Evolutionary conservation across 2,888 invertebrate species (phyloP), one percentile per base, ranked within the genome.

Genomic region (Ophion ventricosus): DNA sequence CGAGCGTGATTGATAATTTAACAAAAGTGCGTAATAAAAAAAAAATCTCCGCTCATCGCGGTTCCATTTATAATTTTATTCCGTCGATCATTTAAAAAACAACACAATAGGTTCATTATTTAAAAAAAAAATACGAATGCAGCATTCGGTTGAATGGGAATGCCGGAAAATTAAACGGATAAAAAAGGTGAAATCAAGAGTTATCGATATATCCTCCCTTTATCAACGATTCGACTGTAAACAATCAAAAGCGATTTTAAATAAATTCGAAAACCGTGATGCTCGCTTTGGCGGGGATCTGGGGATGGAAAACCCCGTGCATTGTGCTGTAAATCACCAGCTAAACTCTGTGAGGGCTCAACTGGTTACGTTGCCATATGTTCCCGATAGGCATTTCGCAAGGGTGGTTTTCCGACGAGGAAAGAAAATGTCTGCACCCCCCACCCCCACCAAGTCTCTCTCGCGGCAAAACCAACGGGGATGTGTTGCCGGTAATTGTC

Each of bases 321-420:
- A 74, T 7, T 29, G 2, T 29, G 89, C 87, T 88, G 88, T 91
- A 91, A 91, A 91, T 91, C 90, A 91, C 77, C 80, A 70, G 87
- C 40, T 26, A 25, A 61, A 72, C 67, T 67, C 73, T 64, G 77
- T 54, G 57, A 74, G 66, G 67, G 73, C 78, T 69, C 78, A 74
- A 82, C 72, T 63, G 81, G 75, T 78, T 69, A 72, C 79, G 57
- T 63, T 78, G 80, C 83, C 81, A 83, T 80, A 75, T 80, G 85
- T 83, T 78, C 73, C 83, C 81, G 80, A 83, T 80, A 75, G 77
- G 64, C 73, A 81, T 67, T 29, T 49, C 56, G 66, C 78, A 69
- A 67, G 72, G 82, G 76, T 67, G 80, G 54, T 73, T 82, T 82
- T 79, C 63, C 82, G 54, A 74, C 67, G 67, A 67, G 67, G 78